These are phyloP conservation scores for Palloptera scutellata DNA, from an alignment of 2,888 invertebrate genomes.

Conservation along the genomic window DNA sequence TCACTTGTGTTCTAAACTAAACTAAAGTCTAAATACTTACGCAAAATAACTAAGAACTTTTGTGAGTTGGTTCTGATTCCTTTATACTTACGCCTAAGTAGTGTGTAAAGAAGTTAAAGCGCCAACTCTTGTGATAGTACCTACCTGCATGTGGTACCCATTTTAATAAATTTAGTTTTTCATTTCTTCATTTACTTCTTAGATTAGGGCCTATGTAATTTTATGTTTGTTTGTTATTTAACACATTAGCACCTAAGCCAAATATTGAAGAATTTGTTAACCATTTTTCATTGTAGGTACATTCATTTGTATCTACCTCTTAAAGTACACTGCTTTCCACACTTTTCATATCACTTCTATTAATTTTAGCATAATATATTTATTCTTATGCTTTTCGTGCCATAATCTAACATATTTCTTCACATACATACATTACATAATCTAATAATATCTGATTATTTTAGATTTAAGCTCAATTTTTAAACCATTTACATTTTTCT, in stretches of 20 bases:
- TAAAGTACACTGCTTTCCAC: conserved; percentile 6
- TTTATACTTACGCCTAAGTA: background rate
- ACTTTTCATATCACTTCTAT: background rate
- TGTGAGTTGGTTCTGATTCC: conserved; percentile 19
- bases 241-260: conserved; percentile 28
- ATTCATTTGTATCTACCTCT: background rate
- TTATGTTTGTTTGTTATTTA: conserved; percentile 5
- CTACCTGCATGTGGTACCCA: conserved; percentile 18
- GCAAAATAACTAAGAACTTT: background rate
- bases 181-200: too few relatives aligned
- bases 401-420: background rate
- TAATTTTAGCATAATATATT: too few relatives aligned
- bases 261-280: conserved; percentile 27
- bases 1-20: background rate
- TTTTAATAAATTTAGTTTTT: too few relatives aligned
- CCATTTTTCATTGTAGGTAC: background rate
- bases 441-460: background rate
- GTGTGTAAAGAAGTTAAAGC: background rate
- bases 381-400: too few relatives aligned
- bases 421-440: too few relatives aligned
- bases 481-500: background rate
- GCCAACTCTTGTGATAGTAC: conserved; percentile 53
- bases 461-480: conserved; percentile 3
- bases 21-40: background rate
- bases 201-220: too few relatives aligned